phyloP scores from a whole-genome alignment of 2,797 vertebrate species.

The Falco peregrinus region DNA sequence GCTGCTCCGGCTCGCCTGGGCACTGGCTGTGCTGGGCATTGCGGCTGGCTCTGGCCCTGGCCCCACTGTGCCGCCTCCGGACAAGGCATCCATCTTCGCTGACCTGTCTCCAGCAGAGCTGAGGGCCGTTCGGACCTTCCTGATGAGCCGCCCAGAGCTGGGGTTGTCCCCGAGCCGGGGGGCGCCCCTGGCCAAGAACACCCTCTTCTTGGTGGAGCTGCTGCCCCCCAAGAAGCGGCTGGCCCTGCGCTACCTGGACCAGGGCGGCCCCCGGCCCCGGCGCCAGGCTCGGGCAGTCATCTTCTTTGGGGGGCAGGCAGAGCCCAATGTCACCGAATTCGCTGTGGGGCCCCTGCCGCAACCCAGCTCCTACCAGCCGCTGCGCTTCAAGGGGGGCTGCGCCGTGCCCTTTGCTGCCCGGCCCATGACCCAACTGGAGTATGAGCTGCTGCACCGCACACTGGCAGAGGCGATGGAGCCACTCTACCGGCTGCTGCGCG shows the following conservation, averaged over 20 bases:
- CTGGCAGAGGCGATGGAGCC: slow-evolving; percentile 70
- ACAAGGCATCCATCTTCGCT: slow-evolving; percentile 79
- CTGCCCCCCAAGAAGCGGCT: slow-evolving; percentile 84
- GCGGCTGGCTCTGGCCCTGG: fast-evolving
- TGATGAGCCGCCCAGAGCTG: slow-evolving; percentile 79
- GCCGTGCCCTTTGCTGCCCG: slow-evolving; percentile 78
- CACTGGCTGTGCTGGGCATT: not conserved
- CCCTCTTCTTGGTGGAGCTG: slow-evolving; percentile 89
- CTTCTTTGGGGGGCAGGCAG: slow-evolving; percentile 83
- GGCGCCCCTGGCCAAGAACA: slow-evolving; percentile 82
- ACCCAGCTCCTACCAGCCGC: slow-evolving; percentile 74
- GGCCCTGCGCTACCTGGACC: slow-evolving; percentile 83
- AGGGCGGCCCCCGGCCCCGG: slow-evolving; percentile 73
- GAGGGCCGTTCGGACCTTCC: slow-evolving; percentile 80
- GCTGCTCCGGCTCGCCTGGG: not conserved
- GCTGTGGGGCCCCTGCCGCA: slow-evolving; percentile 86
- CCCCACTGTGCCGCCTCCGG: not conserved
- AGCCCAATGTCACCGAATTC: slow-evolving; percentile 88
- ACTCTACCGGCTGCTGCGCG: slow-evolving; percentile 78
- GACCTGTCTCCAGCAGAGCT: slow-evolving; percentile 85
- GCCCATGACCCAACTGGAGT: slow-evolving; percentile 80
- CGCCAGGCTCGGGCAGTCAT: slow-evolving; percentile 86
- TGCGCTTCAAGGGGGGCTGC: slow-evolving; percentile 52
- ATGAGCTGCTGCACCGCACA: slow-evolving; percentile 63
- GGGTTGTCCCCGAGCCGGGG: slow-evolving; percentile 64